These are phyloP conservation scores for Oreamnos americanus DNA, from an alignment of 2,113 vertebrate genomes.

Conservation along the genomic window DNA sequence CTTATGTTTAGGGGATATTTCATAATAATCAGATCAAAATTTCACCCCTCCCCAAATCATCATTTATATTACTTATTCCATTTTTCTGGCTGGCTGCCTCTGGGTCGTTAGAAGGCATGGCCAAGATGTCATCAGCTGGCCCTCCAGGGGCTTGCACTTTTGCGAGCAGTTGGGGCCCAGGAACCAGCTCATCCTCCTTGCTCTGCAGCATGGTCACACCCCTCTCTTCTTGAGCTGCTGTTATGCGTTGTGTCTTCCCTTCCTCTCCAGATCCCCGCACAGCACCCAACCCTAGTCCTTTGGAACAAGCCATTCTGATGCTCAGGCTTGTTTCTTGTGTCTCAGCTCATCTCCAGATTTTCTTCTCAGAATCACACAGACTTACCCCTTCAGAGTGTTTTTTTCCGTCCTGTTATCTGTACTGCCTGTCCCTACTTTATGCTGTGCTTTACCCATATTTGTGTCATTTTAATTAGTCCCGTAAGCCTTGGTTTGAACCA, in stretches of 20 bases:
- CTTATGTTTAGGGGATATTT: not conserved
- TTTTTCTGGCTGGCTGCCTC: not conserved
- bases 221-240: not conserved
- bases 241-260: not conserved
- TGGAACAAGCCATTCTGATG: not conserved
- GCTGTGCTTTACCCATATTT: not conserved
- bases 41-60: not conserved
- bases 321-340: not conserved
- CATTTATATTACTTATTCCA: not conserved
- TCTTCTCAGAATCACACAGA: constrained; percentile 9
- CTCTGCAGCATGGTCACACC: not conserved
- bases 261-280: not conserved
- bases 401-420: not conserved
- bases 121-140: not conserved
- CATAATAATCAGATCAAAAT: not conserved
- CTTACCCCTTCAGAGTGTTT: not conserved
- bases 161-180: not conserved
- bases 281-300: not conserved
- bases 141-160: not conserved
- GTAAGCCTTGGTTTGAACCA: not conserved
- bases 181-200: not conserved
- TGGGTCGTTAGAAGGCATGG: not conserved
- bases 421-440: not conserved
- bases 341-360: constrained; percentile 10
- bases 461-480: not conserved